These are phyloP conservation scores for Morbakka virulenta DNA, from an alignment of 30 jellyfish, hydroid and myxozoan genomes.

Conservation along the genomic window DNA sequence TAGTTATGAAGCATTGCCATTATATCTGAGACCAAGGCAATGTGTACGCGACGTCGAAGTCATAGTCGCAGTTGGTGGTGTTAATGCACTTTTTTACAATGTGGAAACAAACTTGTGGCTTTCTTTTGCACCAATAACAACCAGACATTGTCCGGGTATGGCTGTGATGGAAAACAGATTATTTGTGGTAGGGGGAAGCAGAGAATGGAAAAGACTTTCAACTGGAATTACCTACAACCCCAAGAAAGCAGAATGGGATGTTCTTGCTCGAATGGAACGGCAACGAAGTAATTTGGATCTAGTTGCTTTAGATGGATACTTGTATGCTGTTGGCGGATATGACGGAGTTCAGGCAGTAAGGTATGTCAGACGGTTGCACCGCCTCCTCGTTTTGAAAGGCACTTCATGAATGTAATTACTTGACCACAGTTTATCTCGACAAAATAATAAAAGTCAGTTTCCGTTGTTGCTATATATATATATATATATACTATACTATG, in stretches of 20 bases:
- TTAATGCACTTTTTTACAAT: conserved; percentile 57
- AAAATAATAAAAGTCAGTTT: no score
- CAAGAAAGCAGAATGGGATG: conserved; percentile 64
- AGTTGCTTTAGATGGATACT: conserved; percentile 62
- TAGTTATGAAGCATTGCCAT: neutral
- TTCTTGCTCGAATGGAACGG: conserved; percentile 58
- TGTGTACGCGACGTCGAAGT: conserved; percentile 67
- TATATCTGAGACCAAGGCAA: conserved; percentile 71
- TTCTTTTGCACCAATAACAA: conserved; percentile 61
- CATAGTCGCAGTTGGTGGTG: conserved; percentile 93
- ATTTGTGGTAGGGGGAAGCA: conserved; percentile 88
- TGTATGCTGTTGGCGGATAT: conserved; percentile 96
- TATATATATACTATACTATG: no score
- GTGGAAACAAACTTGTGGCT: conserved; percentile 68
- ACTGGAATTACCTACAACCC: conserved; percentile 74
- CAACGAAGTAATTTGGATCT: conserved; percentile 86
- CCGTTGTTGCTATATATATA: no score
- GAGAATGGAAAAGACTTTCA: conserved; percentile 87
- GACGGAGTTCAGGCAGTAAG: conserved; percentile 87
- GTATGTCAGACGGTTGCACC: no score
- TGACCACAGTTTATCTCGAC: no score
- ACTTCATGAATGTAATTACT: no score
- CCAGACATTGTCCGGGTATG: conserved; percentile 98
- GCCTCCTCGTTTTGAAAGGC: no score
- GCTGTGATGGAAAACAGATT: conserved; percentile 54